phyloP scores from a whole-genome alignment of 2,888 invertebrate genomes.

The Rhamphomyia laevipes region DNA sequence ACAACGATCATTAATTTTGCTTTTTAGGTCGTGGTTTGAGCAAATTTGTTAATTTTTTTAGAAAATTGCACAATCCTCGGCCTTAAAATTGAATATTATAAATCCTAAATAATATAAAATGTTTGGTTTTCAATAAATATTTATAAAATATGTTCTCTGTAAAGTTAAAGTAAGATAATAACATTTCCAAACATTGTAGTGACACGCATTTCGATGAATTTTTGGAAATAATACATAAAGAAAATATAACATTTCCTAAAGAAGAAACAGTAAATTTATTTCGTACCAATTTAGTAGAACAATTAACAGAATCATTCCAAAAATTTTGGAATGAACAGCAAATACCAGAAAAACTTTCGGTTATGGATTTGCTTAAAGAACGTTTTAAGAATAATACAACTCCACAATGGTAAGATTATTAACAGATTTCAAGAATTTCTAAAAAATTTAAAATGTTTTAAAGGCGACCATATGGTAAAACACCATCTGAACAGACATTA shows the following conservation, averaged over 20 bases:
- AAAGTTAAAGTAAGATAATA: not conserved
- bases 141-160: not conserved
- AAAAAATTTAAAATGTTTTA: not conserved
- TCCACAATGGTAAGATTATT: conserved; percentile 18
- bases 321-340: conserved; percentile 18
- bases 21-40: conserved; percentile 25
- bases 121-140: conserved; percentile 1
- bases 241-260: not conserved
- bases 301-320: conserved; percentile 8
- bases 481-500: conserved; percentile 18
- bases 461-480: conserved; percentile 20
- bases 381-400: conserved; percentile 16
- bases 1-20: too few species aligned
- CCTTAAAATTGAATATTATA: conserved; percentile 22
- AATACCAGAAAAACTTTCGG: conserved; percentile 17
- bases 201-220: conserved; percentile 1
- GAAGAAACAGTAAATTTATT: not conserved
- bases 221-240: not conserved
- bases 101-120: conserved; percentile 8
- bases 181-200: conserved; percentile 2
- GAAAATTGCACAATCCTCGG: conserved; percentile 27
- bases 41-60: conserved; percentile 18
- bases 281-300: not conserved
- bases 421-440: not conserved
- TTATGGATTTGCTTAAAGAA: conserved; percentile 20